These are phyloP conservation scores for Coreoperca whiteheadi DNA, from an alignment of 2,113 vertebrate species.

Conservation along the genomic window DNA sequence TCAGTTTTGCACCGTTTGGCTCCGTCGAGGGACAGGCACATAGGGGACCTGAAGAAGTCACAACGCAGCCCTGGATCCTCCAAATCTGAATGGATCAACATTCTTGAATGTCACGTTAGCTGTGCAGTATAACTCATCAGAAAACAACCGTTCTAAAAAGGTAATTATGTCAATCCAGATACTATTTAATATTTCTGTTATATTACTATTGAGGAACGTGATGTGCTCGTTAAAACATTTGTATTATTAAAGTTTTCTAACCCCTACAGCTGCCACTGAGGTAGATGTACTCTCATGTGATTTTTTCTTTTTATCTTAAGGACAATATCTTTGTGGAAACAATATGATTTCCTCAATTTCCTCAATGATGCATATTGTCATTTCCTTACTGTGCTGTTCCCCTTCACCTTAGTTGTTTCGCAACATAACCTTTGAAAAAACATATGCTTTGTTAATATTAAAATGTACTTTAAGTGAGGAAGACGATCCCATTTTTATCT, in stretches of 20 bases:
- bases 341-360: neutral
- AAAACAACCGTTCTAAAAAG: neutral
- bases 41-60: conserved; percentile 20
- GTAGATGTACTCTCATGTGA: neutral
- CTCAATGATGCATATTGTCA: neutral
- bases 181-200: neutral
- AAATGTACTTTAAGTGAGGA: neutral
- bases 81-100: conserved; percentile 14
- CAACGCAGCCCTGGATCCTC: neutral
- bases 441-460: neutral
- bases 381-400: neutral
- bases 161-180: neutral
- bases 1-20: conserved; percentile 63
- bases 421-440: neutral
- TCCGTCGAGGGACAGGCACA: conserved; percentile 21
- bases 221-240: neutral
- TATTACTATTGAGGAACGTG: neutral
- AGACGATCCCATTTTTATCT: neutral
- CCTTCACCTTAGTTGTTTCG: neutral
- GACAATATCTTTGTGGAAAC: neutral
- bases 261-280: neutral
- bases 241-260: neutral
- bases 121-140: neutral
- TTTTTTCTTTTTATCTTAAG: neutral
- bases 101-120: neutral